Percentiles rank a stretch among this genome's conserved stretches.
Conservation (phyloP, 2,113 vertebrate genomes). For the Alouatta palliata region DNA sequence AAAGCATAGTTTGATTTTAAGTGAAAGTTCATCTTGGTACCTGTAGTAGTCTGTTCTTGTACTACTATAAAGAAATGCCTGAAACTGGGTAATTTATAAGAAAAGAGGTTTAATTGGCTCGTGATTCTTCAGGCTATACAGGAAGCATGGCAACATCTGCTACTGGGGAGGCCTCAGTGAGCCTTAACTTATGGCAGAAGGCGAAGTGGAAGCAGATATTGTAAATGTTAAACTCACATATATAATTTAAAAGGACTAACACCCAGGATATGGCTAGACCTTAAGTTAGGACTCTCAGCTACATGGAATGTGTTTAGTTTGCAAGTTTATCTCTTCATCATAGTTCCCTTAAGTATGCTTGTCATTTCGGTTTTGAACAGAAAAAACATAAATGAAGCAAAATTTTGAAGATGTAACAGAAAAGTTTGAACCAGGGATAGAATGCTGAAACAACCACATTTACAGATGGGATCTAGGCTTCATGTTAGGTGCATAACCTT, state of each 20-base stretch:
- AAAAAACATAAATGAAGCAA: neutral
- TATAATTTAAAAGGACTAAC: neutral
- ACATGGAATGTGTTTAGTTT: neutral
- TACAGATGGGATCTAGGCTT: neutral
- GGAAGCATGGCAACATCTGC: no score
- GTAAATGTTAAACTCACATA: neutral
- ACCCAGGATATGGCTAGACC: neutral
- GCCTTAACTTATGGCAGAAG: no score
- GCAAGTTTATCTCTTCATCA: neutral
- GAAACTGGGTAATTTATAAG: no score
- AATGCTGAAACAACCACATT: neutral
- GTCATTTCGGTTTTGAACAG: neutral
- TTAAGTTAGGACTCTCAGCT: neutral
- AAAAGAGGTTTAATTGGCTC: no score
- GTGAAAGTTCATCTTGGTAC: neutral
- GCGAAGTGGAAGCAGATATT: no score
- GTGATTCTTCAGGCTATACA: no score
- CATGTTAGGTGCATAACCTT: neutral
- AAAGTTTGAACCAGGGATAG: neutral
- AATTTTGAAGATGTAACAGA: neutral
- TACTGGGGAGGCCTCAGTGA: no score
- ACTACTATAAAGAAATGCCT: no score
- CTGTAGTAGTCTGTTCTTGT: no score
- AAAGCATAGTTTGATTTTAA: neutral
- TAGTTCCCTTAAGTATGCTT: neutral